A percentile compares a stretch with the other conserved stretches of the same genome.
Evolutionary conservation across 2,797 vertebrate genomes (phyloP).

Genomic region (Ctenosaura bakeri): DNA sequence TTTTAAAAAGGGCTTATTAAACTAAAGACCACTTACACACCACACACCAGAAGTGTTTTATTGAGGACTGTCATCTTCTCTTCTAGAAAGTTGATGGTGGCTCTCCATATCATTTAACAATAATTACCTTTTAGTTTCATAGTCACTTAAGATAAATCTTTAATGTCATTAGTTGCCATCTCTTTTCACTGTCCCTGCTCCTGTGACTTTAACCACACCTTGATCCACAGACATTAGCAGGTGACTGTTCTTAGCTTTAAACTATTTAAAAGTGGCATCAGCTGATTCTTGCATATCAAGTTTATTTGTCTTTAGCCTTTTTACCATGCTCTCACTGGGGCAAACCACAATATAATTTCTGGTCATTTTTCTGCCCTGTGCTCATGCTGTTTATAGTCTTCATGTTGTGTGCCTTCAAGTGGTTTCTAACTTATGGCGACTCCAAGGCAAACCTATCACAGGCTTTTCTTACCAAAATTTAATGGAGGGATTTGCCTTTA

Average conservation of each 20-base stretch:
- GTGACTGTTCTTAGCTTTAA: background rate
- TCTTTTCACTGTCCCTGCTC: background rate
- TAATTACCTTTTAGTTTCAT: background rate
- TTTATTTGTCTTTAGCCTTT: background rate
- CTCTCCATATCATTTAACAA: background rate
- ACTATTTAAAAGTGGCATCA: background rate
- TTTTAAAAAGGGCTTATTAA: constrained; percentile 52
- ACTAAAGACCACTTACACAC: constrained; percentile 63
- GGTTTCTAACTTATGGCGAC: too few species aligned
- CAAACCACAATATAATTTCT: background rate
- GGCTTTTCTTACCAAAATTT: too few species aligned
- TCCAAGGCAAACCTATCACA: too few species aligned
- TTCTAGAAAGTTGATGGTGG: constrained; percentile 20
- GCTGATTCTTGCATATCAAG: background rate
- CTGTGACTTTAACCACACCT: background rate
- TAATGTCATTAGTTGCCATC: background rate
- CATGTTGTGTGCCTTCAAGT: background rate
- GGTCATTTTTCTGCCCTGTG: background rate
- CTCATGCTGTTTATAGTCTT: background rate
- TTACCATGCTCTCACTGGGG: background rate
- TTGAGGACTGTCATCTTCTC: constrained; percentile 52
- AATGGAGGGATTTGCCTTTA: too few species aligned
- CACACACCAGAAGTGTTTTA: constrained; percentile 56
- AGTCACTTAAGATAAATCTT: background rate
- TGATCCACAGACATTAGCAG: background rate